Conservation (phyloP, 2,797 vertebrate genomes). For the Emydoidea blandingii region DNA sequence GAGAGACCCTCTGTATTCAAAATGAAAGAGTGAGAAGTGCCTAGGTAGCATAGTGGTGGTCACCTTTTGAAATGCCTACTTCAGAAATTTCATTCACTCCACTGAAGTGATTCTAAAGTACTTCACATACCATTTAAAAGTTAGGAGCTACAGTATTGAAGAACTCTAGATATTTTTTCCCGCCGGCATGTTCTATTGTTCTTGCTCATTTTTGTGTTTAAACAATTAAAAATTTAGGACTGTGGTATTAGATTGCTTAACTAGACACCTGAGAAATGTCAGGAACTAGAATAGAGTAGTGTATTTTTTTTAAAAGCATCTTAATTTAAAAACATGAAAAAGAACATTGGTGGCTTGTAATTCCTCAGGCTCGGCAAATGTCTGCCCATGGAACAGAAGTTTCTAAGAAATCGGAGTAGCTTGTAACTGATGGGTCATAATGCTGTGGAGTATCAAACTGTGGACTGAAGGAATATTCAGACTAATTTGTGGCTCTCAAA, state of each 20-base stretch:
- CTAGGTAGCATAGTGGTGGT: not conserved
- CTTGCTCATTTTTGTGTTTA: not conserved
- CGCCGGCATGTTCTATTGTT: not conserved
- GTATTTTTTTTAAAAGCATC: not conserved
- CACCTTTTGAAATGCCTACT: not conserved
- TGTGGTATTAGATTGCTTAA: not conserved
- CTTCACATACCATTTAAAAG: not conserved
- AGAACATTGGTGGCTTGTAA: not conserved
- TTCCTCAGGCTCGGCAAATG: not conserved
- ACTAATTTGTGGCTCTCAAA: not conserved
- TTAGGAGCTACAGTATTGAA: not conserved
- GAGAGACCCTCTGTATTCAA: not conserved
- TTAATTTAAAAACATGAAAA: not conserved
- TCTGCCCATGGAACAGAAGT: not conserved
- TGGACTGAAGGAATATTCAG: not conserved
- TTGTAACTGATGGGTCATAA: not conserved
- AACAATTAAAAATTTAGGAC: not conserved
- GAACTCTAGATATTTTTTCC: not conserved
- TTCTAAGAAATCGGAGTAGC: not conserved
- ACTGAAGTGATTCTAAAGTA: not conserved
- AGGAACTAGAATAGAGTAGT: not conserved
- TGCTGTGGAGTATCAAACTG: not conserved
- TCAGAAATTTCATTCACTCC: not conserved
- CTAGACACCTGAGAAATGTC: not conserved
- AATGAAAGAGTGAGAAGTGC: rapidly evolving